These are phyloP conservation scores for Calliopum simillimum DNA, from an alignment of 2,888 invertebrate genomes.

Conservation along the genomic window DNA sequence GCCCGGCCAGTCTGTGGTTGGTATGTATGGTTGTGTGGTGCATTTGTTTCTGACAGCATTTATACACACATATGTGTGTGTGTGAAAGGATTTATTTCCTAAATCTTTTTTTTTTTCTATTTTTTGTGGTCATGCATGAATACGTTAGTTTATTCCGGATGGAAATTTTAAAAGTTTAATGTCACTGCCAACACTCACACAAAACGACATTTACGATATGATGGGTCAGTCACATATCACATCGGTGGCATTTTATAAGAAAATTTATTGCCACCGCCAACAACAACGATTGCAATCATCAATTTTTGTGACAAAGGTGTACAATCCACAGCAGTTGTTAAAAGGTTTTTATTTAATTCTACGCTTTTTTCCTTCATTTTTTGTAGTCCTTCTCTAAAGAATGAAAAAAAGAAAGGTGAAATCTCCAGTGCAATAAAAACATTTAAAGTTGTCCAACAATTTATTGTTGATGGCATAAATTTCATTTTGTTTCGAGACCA, in stretches of 20 bases:
- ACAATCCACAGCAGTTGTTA: not conserved
- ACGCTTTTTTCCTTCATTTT: not conserved
- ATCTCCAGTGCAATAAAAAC: not conserved
- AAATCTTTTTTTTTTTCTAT: too few relatives aligned
- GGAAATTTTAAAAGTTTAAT: too few relatives aligned
- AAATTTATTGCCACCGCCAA: too few relatives aligned
- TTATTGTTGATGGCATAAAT: not conserved
- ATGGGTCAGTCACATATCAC: too few relatives aligned
- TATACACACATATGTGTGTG: conserved; percentile 3
- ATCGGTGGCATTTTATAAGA: too few relatives aligned
- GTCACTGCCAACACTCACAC: too few relatives aligned
- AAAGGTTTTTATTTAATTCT: not conserved
- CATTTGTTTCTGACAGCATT: not conserved
- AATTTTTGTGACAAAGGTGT: too few relatives aligned
- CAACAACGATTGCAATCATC: too few relatives aligned
- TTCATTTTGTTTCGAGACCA: too few relatives aligned
- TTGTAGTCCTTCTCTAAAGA: not conserved
- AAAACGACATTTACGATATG: too few relatives aligned
- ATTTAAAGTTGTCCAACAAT: conserved; percentile 13
- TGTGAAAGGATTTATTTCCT: not conserved
- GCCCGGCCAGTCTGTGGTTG: not conserved
- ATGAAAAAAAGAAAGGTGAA: conserved; percentile 5
- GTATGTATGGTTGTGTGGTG: not conserved
- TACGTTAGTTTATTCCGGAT: too few relatives aligned
- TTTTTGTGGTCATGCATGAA: too few relatives aligned